Evolutionary conservation across 2,797 vertebrate species (phyloP), one percentile per base, ranked within the genome.

Genomic region (Amazona ochrocephala): DNA sequence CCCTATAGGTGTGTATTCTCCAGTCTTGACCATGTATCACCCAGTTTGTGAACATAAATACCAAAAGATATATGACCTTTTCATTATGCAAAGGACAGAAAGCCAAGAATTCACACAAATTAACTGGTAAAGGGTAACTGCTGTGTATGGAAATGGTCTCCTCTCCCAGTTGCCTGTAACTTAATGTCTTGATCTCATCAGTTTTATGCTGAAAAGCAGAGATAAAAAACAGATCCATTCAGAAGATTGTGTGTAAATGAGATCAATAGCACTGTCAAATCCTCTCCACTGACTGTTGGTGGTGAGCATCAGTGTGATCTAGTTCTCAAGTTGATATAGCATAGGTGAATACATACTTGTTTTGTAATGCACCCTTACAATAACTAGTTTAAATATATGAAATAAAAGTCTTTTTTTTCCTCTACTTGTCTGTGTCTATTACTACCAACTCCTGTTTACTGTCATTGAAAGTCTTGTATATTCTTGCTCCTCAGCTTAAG

Each of bases 201-300:
- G 13, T 78, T 94, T 88, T 70, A 45, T 89, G 77, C 60, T 88
- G 79, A 84, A 62, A 56, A 82, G 77, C 44, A 86, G 85, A 67
- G 62, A 20, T 32, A 34, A 45, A 73, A 56, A 37, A 53, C 42
- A 80, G 42, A 42, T 64, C 39, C 15, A 14, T 87, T 89, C 48
- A 62, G 70, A 87, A 67, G 34, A 39, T 54, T 10, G 3, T 45
- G 44, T 76, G 48, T 51, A 88, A 90, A 56, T 72, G 23, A 87
- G 50, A 91, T 84, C 77, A 68, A 45, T 44, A 79, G 22, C 58
- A 60, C 47, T 84, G 62, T 78, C 84, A 88, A 92, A 84, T 78
- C 50, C 11, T 93, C 11, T 88, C 20, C 27, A 34, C 44, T 51
- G 41, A 7, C 27, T 80, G 5, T 17, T 84, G 34, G 11, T 75